Evolutionary conservation across 2,113 vertebrate genomes (phyloP), one percentile per base, ranked within the genome.

Genomic region (Poeciliopsis occidentalis): DNA sequence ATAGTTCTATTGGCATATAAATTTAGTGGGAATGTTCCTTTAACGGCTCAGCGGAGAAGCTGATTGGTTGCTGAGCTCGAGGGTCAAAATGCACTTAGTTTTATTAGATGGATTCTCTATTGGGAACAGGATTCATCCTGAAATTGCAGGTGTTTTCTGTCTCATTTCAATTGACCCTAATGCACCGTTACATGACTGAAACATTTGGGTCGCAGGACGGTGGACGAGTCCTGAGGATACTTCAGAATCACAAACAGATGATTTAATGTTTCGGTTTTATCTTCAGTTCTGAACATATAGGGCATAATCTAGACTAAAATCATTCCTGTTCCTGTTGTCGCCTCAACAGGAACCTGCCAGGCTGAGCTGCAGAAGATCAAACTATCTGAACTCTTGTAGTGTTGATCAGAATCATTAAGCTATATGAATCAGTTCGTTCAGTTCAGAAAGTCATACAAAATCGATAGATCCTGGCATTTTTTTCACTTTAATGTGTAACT

Each of bases 111-210:
- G 64, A 81, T 80, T 27, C 66, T 60, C 79, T 78, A 79, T 73
- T 71, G 47, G 78, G 62, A 34, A 67, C 82, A 62, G 12, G 11
- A 81, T 66, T 84, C 80, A 86, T 89, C 72, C 79, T 37, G 1
- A 76, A 88, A 78, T 70, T 85, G 64, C 78, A 84, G 64, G 67
- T 80, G 51, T 87, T 90, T 86, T 79, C 62, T 70, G 71, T 87
- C 51, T 57, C 81, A 75, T 81, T 86, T 76, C 84, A 89, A 74
- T 87, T 83, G 80, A 90, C 91, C 91, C 86, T 84, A 87, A 91
- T 90, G 64, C 82, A 76, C 72, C 76, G 54, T 71, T 71, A 73
- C 12, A 1, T 6, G n/a, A 73, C 72, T 26, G 64, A 71, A 80
- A 47, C 71, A 83, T 86, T 73, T 75, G 73, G 79, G 82, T 57